Evolutionary conservation across 2,113 vertebrate genomes (phyloP).

Genomic region (Sinocyclocheilus anophthalmus): DNA sequence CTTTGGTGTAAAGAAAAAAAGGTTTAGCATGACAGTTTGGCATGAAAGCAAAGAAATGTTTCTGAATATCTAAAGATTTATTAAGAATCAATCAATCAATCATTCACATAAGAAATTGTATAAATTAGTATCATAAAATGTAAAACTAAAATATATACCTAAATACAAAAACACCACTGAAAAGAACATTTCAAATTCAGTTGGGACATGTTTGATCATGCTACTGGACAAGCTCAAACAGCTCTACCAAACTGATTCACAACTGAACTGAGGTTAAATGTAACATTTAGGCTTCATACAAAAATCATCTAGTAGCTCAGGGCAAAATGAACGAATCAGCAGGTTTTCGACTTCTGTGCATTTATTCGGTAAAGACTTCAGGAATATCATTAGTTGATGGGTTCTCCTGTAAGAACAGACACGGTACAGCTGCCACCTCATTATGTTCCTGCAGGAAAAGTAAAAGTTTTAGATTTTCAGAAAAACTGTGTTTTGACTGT

Average conservation of each 20-base stretch:
- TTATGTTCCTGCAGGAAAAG: slow-evolving; percentile 38
- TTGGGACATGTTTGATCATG: background rate
- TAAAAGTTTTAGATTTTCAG: background rate
- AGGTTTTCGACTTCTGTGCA: background rate
- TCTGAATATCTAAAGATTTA: slow-evolving; percentile 3
- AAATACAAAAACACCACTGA: background rate
- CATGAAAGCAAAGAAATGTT: background rate
- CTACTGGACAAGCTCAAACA: background rate
- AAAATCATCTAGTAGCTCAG: background rate
- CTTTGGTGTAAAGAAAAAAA: background rate
- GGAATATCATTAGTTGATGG: background rate
- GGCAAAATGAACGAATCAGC: background rate
- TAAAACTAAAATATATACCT: background rate
- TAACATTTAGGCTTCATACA: background rate
- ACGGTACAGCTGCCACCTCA: background rate
- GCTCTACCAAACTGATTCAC: background rate
- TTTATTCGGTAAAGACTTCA: background rate
- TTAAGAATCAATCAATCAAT: background rate
- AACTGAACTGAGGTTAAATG: background rate
- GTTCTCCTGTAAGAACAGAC: slow-evolving; percentile 16
- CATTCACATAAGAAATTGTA: background rate
- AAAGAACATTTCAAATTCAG: background rate
- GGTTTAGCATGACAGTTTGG: too few species aligned
- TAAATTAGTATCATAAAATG: slow-evolving; percentile 24
- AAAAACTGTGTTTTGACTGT: background rate